Evolutionary conservation across 2,797 vertebrate genomes (phyloP), one percentile per base, ranked within the genome.

Genomic region (Pitangus sulphuratus): DNA sequence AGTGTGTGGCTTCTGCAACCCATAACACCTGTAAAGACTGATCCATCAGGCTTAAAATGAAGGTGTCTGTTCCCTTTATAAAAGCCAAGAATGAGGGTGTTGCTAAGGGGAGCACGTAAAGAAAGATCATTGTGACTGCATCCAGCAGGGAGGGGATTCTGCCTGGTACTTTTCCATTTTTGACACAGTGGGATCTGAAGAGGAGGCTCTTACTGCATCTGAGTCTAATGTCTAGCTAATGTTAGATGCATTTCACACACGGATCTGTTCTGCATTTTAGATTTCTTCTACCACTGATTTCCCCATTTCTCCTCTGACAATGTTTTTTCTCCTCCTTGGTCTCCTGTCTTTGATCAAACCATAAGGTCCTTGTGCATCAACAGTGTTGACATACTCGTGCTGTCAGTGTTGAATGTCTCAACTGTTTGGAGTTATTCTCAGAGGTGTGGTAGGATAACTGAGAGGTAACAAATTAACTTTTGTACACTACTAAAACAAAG

Each of bases 321-420:
- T 2, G 8, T 54, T 26, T 85, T 81, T 81, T 75, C 30, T 66
- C 30, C n/a, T 76, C 28, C 18, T 18, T 81, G 9, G 77, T 88
- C 25, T 50, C 21, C 39, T 78, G 48, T 68, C 15, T 65, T 68
- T 71, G 44, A 42, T 57, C 53, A 84, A 61, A 30, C 0, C 26
- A 0, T 30, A 30, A 28, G 31, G 87, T 87, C 50, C 69, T 64
- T 51, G 18, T 28, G 12, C 57, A 25, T 75, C 0, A 1, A 2
- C 54, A 15, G 8, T 42, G 35, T 64, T 47, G 25, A 50, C 28
- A 20, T 30, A 6, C 25, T 62, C 16, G 9, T 4, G 3, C 24
- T 87, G 56, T 70, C 24, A 15, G 10, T 44, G 37, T 42, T 66
- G 44, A n/a, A 11, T 70, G 33, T 90, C 51, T 84, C 5, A 26